Evolutionary conservation across 2,888 invertebrate species (phyloP).

Genomic region (Andrena flavipes): DNA sequence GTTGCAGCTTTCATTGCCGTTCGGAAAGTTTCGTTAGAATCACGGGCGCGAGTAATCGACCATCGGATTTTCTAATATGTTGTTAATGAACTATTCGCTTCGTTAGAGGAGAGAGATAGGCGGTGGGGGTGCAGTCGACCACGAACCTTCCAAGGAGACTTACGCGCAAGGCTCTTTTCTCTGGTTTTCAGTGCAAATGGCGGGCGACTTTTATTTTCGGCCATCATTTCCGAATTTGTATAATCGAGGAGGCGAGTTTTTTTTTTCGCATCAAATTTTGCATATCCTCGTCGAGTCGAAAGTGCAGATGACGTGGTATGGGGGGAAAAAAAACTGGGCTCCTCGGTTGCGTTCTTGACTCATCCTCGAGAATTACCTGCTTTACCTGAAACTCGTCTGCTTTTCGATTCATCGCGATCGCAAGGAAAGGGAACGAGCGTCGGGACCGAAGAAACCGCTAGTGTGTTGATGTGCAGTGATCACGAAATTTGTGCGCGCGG

Average conservation of each 20-base stretch:
- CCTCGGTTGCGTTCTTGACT: neutral
- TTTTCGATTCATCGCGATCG: conserved; percentile 3
- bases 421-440: conserved; percentile 21
- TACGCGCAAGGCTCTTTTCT: conserved; percentile 38
- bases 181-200: conserved; percentile 45
- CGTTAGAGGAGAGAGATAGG: neutral
- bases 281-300: neutral
- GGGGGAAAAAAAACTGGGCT: neutral
- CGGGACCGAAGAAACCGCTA: conserved; percentile 13
- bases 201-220: conserved; percentile 34
- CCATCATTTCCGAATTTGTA: conserved; percentile 58
- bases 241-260: conserved; percentile 75
- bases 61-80: no score
- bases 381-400: conserved; percentile 1
- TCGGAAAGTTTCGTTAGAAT: no score
- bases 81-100: no score
- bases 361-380: neutral
- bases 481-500: conserved; percentile 64
- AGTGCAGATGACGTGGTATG: neutral
- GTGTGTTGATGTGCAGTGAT: conserved; percentile 68
- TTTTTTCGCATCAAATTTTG: conserved; percentile 39
- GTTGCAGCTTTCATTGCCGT: no score
- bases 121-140: conserved; percentile 4
- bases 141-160: conserved; percentile 20
- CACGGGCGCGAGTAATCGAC: no score